Evolutionary conservation across 1,140 invertebrate species (phyloP).

Genomic region (Macrocentrus cingulum): DNA sequence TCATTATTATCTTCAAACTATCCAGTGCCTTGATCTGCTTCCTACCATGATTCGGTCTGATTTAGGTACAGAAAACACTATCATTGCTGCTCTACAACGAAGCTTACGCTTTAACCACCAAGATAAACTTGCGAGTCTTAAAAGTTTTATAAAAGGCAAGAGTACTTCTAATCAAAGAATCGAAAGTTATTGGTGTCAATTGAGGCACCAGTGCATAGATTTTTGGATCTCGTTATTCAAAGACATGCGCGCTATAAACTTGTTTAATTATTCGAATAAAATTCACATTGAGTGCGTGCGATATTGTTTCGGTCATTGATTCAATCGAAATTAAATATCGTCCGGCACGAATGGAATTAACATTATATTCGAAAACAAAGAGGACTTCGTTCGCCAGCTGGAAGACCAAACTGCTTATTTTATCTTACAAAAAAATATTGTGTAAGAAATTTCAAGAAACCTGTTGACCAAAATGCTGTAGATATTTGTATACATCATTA

Average conservation of each 20-base stretch:
- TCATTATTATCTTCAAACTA: conserved; percentile 34
- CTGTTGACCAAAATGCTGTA: neutral
- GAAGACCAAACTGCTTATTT: conserved; percentile 27
- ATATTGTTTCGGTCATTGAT: conserved; percentile 28
- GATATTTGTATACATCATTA: conserved; percentile 9
- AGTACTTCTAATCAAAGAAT: conserved; percentile 29
- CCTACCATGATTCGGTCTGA: conserved; percentile 33
- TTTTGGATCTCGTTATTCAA: conserved; percentile 30
- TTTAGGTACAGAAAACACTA: conserved; percentile 28
- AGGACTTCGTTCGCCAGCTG: conserved; percentile 3
- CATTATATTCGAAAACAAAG: conserved; percentile 27
- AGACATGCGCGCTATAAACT: conserved; percentile 18
- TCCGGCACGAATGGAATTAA: conserved; percentile 21
- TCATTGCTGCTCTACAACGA: conserved; percentile 4
- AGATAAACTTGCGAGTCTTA: conserved; percentile 7
- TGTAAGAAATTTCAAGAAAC: conserved; percentile 7
- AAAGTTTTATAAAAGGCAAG: conserved; percentile 25
- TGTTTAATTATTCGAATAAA: conserved; percentile 21
- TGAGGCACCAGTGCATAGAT: conserved; percentile 13
- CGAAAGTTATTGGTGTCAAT: conserved; percentile 25
- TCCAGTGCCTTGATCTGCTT: conserved; percentile 17
- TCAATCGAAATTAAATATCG: conserved; percentile 14
- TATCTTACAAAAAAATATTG: conserved; percentile 20
- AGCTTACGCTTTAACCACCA: conserved; percentile 1
- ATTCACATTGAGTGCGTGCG: conserved; percentile 23